Evolutionary conservation across 2,888 invertebrate genomes (phyloP).

Genomic region (Caradrina kadenii): DNA sequence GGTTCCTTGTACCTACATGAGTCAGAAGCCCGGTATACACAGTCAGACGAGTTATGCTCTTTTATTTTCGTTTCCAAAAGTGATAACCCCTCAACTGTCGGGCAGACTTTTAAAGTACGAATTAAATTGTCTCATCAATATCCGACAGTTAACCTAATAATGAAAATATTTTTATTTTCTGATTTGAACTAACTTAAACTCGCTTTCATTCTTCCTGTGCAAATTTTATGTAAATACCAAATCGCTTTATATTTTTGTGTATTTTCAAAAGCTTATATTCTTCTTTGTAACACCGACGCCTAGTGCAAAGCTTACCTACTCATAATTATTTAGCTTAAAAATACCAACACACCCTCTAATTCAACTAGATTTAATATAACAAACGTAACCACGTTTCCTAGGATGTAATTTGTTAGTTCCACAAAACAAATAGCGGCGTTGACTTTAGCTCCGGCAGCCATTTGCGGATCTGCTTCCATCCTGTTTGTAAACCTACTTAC

Average conservation of each 20-base stretch:
- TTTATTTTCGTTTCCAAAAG: too few species aligned
- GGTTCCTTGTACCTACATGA: too few species aligned
- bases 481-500: conserved; percentile 72
- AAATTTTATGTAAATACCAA: not conserved
- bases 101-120: too few species aligned
- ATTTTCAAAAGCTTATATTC: conserved; percentile 1
- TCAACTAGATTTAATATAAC: conserved; percentile 65
- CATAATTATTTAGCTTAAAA: conserved; percentile 4
- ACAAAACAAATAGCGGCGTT: conserved; percentile 69
- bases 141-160: too few species aligned
- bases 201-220: not conserved
- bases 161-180: too few species aligned
- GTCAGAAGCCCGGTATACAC: too few species aligned
- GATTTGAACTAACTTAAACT: not conserved
- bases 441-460: conserved; percentile 71
- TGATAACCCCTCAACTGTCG: too few species aligned
- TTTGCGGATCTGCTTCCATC: conserved; percentile 70
- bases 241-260: too few species aligned
- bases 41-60: too few species aligned
- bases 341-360: conserved; percentile 32
- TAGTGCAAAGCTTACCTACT: not conserved
- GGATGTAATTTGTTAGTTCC: conserved; percentile 71
- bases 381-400: conserved; percentile 64
- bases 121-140: too few species aligned
- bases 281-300: not conserved